These are phyloP conservation scores for Drosophila infuscata DNA, from an alignment of 2,888 invertebrate genomes.

Conservation along the genomic window DNA sequence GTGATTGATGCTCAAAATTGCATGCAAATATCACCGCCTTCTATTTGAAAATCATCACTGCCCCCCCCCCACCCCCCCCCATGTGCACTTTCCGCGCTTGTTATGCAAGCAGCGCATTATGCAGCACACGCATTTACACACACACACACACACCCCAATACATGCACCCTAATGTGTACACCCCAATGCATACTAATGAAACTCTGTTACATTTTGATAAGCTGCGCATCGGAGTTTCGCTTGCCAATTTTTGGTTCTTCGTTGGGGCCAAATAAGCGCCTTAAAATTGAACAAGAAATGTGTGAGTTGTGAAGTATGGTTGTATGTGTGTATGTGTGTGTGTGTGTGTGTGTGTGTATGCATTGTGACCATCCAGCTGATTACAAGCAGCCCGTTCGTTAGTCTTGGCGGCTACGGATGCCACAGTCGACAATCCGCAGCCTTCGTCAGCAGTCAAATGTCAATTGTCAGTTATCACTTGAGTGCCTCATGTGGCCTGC, in stretches of 20 bases:
- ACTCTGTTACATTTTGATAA: conserved; percentile 60
- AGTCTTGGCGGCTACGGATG: conserved; percentile 2
- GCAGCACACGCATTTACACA: conserved; percentile 16
- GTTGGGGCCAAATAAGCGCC: conserved; percentile 61
- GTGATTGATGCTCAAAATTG: conserved; percentile 58
- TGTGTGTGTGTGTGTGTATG: conserved; percentile 8
- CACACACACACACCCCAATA: conserved; percentile 8
- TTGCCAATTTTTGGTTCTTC: conserved; percentile 36
- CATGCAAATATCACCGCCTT: conserved; percentile 27
- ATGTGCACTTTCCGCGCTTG: neutral
- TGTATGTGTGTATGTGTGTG: conserved; percentile 4
- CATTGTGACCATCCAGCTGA: conserved; percentile 37
- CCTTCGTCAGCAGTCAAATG: conserved; percentile 60
- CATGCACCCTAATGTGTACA: neutral
- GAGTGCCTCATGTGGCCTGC: conserved; percentile 58
- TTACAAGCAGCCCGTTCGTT: conserved; percentile 25
- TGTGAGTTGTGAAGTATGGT: neutral
- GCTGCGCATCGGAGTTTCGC: conserved; percentile 32
- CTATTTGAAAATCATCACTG: neutral
- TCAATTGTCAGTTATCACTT: conserved; percentile 68
- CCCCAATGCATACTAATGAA: conserved; percentile 48
- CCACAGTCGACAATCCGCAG: neutral
- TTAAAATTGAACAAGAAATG: conserved; percentile 41
- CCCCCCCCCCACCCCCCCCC: neutral
- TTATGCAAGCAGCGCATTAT: conserved; percentile 50